Percentiles rank a stretch among this genome's conserved stretches.
phyloP scores from a whole-genome alignment of 2,888 invertebrate species.

The Rhabditoides inermis region DNA sequence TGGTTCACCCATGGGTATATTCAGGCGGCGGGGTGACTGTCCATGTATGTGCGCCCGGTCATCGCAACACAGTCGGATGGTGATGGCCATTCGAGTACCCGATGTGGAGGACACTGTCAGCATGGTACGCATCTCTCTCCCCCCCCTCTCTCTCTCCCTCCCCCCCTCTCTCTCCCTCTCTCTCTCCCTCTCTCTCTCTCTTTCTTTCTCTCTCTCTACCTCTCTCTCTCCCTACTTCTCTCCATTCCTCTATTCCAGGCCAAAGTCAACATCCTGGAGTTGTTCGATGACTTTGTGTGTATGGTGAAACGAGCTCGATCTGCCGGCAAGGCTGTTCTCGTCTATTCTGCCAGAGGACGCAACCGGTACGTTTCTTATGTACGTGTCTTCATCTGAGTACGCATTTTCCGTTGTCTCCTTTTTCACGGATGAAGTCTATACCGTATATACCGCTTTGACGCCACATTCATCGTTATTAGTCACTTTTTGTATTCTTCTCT shows the following conservation, averaged over 20 bases:
- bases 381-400: too few species aligned
- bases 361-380: constrained; percentile 19
- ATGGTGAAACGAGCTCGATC: constrained; percentile 31
- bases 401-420: too few species aligned
- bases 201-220: background rate
- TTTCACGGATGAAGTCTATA: too few species aligned
- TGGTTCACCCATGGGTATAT: too few species aligned
- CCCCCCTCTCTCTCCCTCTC: background rate
- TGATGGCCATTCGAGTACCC: constrained; percentile 29
- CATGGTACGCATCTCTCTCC: constrained; percentile 11
- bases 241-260: background rate
- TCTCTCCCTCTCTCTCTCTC: constrained; percentile 2
- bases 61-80: constrained; percentile 39
- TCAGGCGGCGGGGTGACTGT: too few species aligned
- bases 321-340: constrained; percentile 31
- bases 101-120: constrained; percentile 25
- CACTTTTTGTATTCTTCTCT: too few species aligned
- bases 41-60: constrained; percentile 38
- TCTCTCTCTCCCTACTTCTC: background rate
- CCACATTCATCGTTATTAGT: too few species aligned
- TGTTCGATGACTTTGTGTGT: constrained; percentile 29
- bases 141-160: background rate
- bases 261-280: constrained; percentile 15
- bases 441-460: too few species aligned
- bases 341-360: constrained; percentile 41